Evolutionary conservation across 2,888 invertebrate genomes (phyloP), one percentile per base, ranked within the genome.

Genomic region (Eristalinus aeneus): DNA sequence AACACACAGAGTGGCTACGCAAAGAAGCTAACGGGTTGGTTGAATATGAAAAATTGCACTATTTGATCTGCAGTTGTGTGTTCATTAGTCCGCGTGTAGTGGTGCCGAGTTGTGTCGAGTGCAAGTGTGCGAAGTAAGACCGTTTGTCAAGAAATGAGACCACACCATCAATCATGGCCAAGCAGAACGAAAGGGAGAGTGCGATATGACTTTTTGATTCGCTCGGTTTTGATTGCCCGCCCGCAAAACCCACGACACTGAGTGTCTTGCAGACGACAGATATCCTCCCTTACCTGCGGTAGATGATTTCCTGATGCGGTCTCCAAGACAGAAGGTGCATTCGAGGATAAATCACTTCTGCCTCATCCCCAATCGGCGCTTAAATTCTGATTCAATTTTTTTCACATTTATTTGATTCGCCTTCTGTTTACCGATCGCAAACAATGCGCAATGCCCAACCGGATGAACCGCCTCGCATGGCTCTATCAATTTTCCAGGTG

Each of bases 161-260:
- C 88, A 82, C 88, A 87, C 88, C 83, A 89, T 89, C 88, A 89
- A 89, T 89, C 88, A 89, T 88, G 76, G 82, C 74, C 72, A 79
- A 75, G 75, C 88, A 72, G 88, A 87, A 87, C 73, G 88, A 89
- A 89, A 89, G 88, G 88, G 89, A 89, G 89, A 89, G 89, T 89
- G 89, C 88, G 88, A 88, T 88, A 88, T 88, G 88, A 87, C 85
- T 85, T 82, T 88, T 89, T 89, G 89, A 88, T 89, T 89, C 89
- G 89, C 75, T 88, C 85, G 73, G 73, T 76, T 85, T 85, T 77
- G 85, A 85, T 85, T 85, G 81, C 85, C 85, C 81, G 81, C 81
- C 85, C 81, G 81, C 81, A 80, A 81, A 60, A 85, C 76, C 76
- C 76, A 81, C 85, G 76, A 27, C 27, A 27, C 27, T 27, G 27